Evolutionary conservation across 2,113 vertebrate species (phyloP).

Genomic region (Poeciliopsis turrubarensis): DNA sequence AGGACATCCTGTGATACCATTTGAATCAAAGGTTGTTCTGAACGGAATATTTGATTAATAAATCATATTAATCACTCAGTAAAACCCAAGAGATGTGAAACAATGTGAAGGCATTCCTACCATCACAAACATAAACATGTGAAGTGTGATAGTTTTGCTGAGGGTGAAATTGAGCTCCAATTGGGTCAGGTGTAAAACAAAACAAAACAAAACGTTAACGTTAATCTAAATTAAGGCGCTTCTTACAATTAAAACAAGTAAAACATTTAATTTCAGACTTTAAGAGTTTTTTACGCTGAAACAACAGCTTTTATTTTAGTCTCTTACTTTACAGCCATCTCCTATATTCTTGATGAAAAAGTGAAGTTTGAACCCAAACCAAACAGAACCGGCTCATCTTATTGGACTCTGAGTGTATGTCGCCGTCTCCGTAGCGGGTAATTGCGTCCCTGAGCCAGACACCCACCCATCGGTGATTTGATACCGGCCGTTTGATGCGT

Average conservation of each 20-base stretch:
- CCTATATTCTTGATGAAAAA: constrained; percentile 19
- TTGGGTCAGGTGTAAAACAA: no score
- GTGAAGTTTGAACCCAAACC: constrained; percentile 9
- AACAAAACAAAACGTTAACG: no score
- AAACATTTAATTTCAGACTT: no score
- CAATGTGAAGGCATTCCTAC: no score
- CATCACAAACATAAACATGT: no score
- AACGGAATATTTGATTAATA: neutral
- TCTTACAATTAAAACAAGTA: no score
- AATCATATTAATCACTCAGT: neutral
- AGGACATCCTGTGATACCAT: no score
- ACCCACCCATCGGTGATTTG: constrained; percentile 71
- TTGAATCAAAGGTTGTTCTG: neutral
- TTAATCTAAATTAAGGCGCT: no score
- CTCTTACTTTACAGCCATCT: neutral
- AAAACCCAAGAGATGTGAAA: neutral
- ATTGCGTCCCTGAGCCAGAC: constrained; percentile 65
- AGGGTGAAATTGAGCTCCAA: no score
- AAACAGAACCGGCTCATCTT: constrained; percentile 52
- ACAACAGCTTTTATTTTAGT: no score
- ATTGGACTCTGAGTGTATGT: constrained; percentile 38
- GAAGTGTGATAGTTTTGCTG: no score
- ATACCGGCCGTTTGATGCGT: constrained; percentile 69
- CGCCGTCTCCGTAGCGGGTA: constrained; percentile 37
- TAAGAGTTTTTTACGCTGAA: neutral